These are phyloP conservation scores for Schrankia costaestrigalis DNA, from an alignment of 2,888 invertebrate genomes.

Conservation along the genomic window DNA sequence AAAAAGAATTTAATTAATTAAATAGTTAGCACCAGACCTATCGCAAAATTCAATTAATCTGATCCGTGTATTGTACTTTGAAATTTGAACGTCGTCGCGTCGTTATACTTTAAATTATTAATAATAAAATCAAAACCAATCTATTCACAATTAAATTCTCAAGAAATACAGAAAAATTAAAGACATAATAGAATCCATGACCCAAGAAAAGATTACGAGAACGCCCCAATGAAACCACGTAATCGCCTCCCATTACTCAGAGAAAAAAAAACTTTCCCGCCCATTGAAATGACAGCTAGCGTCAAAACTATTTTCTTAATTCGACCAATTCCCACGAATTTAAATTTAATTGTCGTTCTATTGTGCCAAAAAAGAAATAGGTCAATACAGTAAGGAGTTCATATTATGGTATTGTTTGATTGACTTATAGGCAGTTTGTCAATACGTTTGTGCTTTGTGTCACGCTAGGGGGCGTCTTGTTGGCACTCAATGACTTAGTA, in stretches of 20 bases:
- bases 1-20: too few species aligned
- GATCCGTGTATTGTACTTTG: too few species aligned
- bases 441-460: slow-evolving; percentile 58
- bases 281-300: slow-evolving; percentile 62
- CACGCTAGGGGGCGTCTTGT: slow-evolving; percentile 55
- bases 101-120: too few species aligned
- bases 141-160: slow-evolving; percentile 18
- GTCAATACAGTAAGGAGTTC: slow-evolving; percentile 71
- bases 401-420: slow-evolving; percentile 69
- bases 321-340: slow-evolving; percentile 74
- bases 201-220: slow-evolving; percentile 37
- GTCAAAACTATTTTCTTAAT: slow-evolving; percentile 67
- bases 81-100: too few species aligned
- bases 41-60: too few species aligned
- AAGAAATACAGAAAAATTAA: slow-evolving; percentile 18
- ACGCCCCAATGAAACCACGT: slow-evolving; percentile 47
- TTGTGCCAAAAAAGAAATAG: slow-evolving; percentile 75
- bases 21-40: too few species aligned
- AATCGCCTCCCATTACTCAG: slow-evolving; percentile 42
- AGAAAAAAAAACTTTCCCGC: slow-evolving; percentile 54
- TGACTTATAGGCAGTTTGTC: slow-evolving; percentile 77
- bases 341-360: slow-evolving; percentile 73
- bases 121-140: too few species aligned
- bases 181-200: slow-evolving; percentile 33
- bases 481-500: slow-evolving; percentile 45